Percentiles rank a stretch among this genome's conserved stretches.
phyloP scores from a whole-genome alignment of 2,888 invertebrate genomes.

The Caenorhabditis uteleia region DNA sequence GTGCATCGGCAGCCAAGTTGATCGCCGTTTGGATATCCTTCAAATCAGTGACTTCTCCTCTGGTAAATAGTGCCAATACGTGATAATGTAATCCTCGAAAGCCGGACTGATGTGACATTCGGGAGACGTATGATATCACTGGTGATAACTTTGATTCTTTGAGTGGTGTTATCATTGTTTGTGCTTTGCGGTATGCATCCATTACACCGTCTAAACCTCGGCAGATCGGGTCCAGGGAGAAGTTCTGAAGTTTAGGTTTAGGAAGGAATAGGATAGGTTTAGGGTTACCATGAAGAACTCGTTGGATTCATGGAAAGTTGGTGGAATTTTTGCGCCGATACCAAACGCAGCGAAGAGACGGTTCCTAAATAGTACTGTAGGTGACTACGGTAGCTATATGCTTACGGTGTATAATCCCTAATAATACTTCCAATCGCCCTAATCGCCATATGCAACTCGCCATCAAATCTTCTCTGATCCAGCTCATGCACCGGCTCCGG shows the following conservation, averaged over 20 bases:
- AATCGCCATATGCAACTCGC: conserved; percentile 57
- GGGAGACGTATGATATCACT: conserved; percentile 62
- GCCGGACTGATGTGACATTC: conserved; percentile 52
- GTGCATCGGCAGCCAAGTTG: conserved; percentile 60
- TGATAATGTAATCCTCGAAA: conserved; percentile 60
- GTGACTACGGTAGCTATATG: not conserved
- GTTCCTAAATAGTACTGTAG: conserved; percentile 42
- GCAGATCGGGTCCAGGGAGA: conserved; percentile 63
- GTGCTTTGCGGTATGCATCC: conserved; percentile 60
- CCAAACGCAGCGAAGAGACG: conserved; percentile 65
- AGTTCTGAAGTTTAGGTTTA: conserved; percentile 37
- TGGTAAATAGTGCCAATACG: conserved; percentile 59
- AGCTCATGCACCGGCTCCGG: conserved; percentile 42
- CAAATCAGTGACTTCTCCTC: conserved; percentile 58
- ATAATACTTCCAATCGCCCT: conserved; percentile 63
- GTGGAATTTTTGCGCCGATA: conserved; percentile 67
- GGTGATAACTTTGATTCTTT: conserved; percentile 62
- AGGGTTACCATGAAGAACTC: conserved; percentile 61
- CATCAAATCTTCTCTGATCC: conserved; percentile 48
- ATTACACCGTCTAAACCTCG: conserved; percentile 64
- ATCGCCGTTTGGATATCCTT: conserved; percentile 59
- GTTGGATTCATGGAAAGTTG: conserved; percentile 64
- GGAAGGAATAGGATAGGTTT: not conserved
- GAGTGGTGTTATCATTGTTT: conserved; percentile 57
- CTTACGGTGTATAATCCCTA: conserved; percentile 59